Conservation (phyloP, 2,113 vertebrate genomes). For the Pomatostomus ruficeps region DNA sequence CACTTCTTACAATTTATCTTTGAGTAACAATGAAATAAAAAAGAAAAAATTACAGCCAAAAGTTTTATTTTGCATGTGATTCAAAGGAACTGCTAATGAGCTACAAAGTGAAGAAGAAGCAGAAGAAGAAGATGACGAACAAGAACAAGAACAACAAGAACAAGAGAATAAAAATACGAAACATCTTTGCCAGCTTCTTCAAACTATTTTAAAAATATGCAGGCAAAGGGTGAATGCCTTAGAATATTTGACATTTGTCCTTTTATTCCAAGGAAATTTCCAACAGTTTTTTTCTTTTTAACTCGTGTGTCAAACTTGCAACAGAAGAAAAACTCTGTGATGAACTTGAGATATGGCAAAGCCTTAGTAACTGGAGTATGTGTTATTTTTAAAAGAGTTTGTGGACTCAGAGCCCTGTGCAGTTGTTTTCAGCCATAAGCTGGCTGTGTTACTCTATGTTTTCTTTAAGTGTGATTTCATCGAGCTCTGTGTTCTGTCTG, state of each 20-base stretch:
- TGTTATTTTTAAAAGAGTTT: neutral
- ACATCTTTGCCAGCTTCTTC: neutral
- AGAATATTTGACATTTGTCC: slow-evolving; percentile 8
- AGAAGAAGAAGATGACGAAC: neutral
- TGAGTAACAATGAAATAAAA: slow-evolving; percentile 5
- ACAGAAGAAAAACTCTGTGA: neutral
- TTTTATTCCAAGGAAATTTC: neutral
- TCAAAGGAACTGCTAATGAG: neutral
- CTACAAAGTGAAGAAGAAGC: neutral
- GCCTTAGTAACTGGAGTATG: neutral
- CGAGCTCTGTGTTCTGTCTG: slow-evolving; percentile 82
- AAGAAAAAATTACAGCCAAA: neutral
- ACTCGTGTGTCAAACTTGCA: neutral
- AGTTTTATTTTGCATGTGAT: slow-evolving; percentile 15
- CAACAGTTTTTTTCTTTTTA: neutral
- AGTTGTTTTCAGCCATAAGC: slow-evolving; percentile 20
- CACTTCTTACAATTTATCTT: slow-evolving; percentile 34
- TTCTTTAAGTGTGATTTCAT: slow-evolving; percentile 77
- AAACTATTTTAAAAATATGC: neutral
- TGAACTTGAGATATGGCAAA: neutral
- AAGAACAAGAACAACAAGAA: neutral
- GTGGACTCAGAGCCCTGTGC: neutral
- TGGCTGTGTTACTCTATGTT: slow-evolving; percentile 23
- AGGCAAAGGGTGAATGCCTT: neutral
- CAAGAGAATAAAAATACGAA: neutral